phyloP scores from a whole-genome alignment of 2,113 vertebrate species.

The Litocranius walleri region DNA sequence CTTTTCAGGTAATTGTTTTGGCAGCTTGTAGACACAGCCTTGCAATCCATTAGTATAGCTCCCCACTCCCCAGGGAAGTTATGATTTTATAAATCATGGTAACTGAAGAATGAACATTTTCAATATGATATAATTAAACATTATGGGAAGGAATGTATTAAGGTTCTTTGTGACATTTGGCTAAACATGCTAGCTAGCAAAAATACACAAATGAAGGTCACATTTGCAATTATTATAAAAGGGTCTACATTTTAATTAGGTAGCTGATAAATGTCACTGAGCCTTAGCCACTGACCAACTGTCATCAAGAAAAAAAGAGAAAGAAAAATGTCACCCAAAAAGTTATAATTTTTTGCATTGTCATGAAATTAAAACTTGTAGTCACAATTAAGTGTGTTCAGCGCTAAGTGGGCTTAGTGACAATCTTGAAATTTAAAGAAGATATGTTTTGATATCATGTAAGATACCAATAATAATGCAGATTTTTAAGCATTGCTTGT shows the following conservation, averaged over 20 bases:
- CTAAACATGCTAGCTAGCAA: constrained; percentile 77
- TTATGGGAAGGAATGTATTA: constrained; percentile 69
- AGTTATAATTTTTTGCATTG: constrained; percentile 42
- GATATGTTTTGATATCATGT: background rate
- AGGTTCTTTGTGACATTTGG: constrained; percentile 83
- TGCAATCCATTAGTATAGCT: background rate
- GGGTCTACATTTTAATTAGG: constrained; percentile 82
- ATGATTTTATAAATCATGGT: background rate
- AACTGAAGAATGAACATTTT: constrained; percentile 57
- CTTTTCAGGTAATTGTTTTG: constrained; percentile 25
- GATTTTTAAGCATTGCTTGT: background rate
- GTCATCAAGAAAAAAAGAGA: constrained; percentile 56
- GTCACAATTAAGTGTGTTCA: background rate
- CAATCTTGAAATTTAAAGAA: background rate
- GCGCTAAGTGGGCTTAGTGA: background rate
- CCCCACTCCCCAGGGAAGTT: background rate
- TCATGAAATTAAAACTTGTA: constrained; percentile 52
- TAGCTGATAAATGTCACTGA: constrained; percentile 85
- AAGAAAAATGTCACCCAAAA: constrained; percentile 58
- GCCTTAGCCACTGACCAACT: constrained; percentile 77
- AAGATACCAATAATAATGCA: background rate
- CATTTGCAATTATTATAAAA: constrained; percentile 88
- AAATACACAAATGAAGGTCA: constrained; percentile 85
- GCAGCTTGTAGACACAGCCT: background rate
- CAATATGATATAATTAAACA: constrained; percentile 75